Base-by-base conservation (phyloP, 2,888 invertebrate species). In the Empis stercorea region DNA sequence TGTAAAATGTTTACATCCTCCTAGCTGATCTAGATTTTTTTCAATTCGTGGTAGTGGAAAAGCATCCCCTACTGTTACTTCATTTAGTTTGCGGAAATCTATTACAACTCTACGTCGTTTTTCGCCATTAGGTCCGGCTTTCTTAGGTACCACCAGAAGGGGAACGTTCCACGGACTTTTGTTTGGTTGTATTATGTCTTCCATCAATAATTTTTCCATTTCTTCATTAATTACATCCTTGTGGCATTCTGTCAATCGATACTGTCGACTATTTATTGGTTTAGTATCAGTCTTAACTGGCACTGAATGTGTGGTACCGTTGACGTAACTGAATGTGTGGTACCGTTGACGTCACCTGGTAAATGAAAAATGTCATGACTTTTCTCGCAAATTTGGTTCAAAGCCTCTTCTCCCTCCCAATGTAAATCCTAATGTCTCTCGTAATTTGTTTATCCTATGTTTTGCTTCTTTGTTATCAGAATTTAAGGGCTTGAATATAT, bases 21-120 rank as follows among this genome's bases (percentile, higher is more conserved):
- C 53, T 27, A 51, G 20, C 46, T 54, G 50, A 20, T 50, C 48
- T 14, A 50, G 38, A 20, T 50, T 52, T 10, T 52, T 50, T 4
- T 41, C 43, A 23, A 52, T 54, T 42, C 52, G 52, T 4, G 55
- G 56, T 9, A 57, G 34, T 3, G 55, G 56, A n/a, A n/a, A n/a
- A 10, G 40, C 50, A n/a, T 54, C 54, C 5, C 49, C 53, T 13
- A 51, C 50, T 9, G 57, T 55, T 10, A 48, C 41, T 0, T 55
- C 51, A 15, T 56, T 57, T 4, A 55, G 34, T 46, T 54, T 54
- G 9, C 54, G 36, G 43, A 51, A 55, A 20, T 53, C 56, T 16
- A 57, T 50, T 14, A 59, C 56, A 13, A 57, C 36, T 7, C 58
- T 48, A 56, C 56, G 57, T 47, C 56, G 56, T 34, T 52, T 53